These are phyloP conservation scores for Platycnemis pennipes DNA, from an alignment of 2,888 invertebrate species.

Conservation along the genomic window DNA sequence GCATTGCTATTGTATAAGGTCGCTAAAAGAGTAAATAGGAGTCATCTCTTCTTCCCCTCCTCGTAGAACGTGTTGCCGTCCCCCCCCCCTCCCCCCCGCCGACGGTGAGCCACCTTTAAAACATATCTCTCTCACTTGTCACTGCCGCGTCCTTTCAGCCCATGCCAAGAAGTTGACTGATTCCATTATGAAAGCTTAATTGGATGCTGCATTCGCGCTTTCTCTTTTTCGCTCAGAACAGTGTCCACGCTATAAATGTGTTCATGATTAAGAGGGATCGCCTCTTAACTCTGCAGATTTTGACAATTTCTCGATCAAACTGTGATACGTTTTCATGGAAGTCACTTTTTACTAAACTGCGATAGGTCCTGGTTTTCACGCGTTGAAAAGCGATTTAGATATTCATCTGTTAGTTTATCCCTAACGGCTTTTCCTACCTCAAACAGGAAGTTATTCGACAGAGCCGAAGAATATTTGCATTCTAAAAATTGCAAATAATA, in stretches of 20 bases:
- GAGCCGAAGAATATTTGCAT: too few relatives aligned
- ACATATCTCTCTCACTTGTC: slow-evolving; percentile 47
- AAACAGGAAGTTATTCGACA: too few relatives aligned
- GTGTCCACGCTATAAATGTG: neutral
- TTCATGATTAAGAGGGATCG: neutral
- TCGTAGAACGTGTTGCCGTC: neutral
- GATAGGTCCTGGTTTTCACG: too few relatives aligned
- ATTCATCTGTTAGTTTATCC: too few relatives aligned
- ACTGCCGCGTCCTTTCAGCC: slow-evolving; percentile 54
- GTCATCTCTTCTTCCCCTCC: neutral
- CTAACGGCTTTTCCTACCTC: too few relatives aligned
- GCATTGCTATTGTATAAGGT: neutral
- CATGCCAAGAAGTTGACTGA: slow-evolving; percentile 57
- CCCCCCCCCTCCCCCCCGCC: neutral
- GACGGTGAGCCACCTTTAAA: slow-evolving; percentile 3
- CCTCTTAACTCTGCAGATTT: neutral
- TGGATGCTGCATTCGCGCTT: slow-evolving; percentile 33
- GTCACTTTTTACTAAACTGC: too few relatives aligned
- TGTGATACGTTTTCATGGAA: too few relatives aligned
- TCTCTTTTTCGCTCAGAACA: neutral
- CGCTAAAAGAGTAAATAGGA: neutral
- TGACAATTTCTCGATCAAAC: neutral
- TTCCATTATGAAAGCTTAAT: slow-evolving; percentile 64
- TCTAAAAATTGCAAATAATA: too few relatives aligned
- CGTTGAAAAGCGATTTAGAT: too few relatives aligned